Evolutionary conservation across 2,113 vertebrate species (phyloP), one percentile per base, ranked within the genome.

Genomic region (Cyanocitta stelleri): DNA sequence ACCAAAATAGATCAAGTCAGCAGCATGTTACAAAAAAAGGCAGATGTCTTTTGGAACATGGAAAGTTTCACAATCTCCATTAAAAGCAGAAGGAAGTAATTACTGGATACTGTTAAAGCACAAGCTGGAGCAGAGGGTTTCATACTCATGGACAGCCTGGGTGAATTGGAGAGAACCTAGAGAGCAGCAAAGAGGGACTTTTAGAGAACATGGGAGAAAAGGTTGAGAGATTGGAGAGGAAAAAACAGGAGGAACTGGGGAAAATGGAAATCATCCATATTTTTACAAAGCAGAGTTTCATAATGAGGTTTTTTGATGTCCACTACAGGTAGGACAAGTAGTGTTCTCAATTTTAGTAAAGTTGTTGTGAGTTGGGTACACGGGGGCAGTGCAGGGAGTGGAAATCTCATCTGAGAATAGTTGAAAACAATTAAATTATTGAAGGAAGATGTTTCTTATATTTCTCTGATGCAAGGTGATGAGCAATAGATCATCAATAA

Each of bases 1-100:
- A 96, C 59, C 23, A 73, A 84, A 96, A 74, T 41, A 84, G 64
- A 84, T 76, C n/a, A 49, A 81, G 62, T 84, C 55, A 91, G 59
- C 73, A 93, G 73, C 3, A 1, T 52, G 61, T 48, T 93, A 52
- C 64, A 39, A 75, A 84, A 73, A 81, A 93, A 93, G 77, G 74
- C 87, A 91, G 66, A 55, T 94, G 51, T 66, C 63, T 87, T 86
- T 73, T 89, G 48, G 77, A 74, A 56, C 21, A 0, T 24, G 35
- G 30, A 12, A 80, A 46, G 64, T 62, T 91, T 74, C 37, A 37
- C 37, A 55, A 18, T 76, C 41, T 73, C 26, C 11, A 7, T 86
- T 89, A 84, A 71, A 78, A 89, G 35, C n/a, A 77, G 76, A 84
- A 66, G 46, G 67, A 49, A 72, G n/a, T 87, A 59, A 85, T 78